Evolutionary conservation across 2,888 invertebrate species (phyloP), one percentile per base, ranked within the genome.

Genomic region (Euclidia mi): DNA sequence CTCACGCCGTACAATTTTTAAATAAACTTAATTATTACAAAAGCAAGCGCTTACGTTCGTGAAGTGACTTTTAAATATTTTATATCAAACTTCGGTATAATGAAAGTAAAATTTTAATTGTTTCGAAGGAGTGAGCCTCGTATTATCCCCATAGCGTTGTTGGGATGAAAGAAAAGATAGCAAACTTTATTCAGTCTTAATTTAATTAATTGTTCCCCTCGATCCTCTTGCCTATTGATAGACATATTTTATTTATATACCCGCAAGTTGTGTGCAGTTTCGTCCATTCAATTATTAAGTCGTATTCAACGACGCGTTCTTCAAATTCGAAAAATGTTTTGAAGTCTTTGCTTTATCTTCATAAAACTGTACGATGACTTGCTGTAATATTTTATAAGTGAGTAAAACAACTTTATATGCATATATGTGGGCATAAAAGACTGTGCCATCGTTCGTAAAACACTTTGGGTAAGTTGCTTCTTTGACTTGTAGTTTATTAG

Each of bases 181-280:
- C 78, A 81, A 85, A 86, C 80, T 87, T 86, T 79, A 84, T 83
- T 79, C 85, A 71, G 76, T 75, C 80, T 86, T 88, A 85, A 88
- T 88, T 86, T 82, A 87, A 87, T 87, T 87, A 87, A 85, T 88
- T 80, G 80, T 79, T 81, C 75, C 75, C 76, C 71, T 68, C 60
- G 70, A 78, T 80, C 79, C 77, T 79, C 74, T 76, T 71, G 70
- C 77, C 71, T 78, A 79, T 81, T 74, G 80, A 83, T 76, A 76
- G 69, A 67, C 73, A 82, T 82, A 72, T 79, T 83, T 81, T 83
- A 82, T 80, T 80, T 76, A 81, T 78, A 72, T 75, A 69, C 56
- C 68, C 73, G 66, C 70, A 65, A 59, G 57, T 59, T 56, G 56
- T 56, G 35, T 49, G 43, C 45, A 6, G 65, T 47, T 56, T 65